Base-by-base conservation (phyloP, 2,888 invertebrate species). In the Aleiodes testaceus region DNA sequence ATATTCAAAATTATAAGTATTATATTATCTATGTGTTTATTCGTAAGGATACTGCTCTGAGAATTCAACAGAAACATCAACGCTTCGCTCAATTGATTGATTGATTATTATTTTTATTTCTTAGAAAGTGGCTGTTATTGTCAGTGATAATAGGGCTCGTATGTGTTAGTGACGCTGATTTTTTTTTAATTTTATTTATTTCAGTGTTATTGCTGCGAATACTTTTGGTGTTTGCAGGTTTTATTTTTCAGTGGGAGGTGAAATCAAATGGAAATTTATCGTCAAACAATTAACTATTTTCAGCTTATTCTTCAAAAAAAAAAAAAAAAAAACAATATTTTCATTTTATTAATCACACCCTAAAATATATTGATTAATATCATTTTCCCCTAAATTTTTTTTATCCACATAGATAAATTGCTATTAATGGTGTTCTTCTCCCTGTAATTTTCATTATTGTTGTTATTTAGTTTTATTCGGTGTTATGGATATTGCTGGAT, bases 11-110 rank as follows among this genome's bases (percentile, higher is more conserved):
- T 66, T 52, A 73, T 59, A 1, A 36, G 36, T 36, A 53, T 52
- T 7, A 72, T 72, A 65, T 45, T 14, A 74, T 68, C 71, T 66
- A 72, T 75, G 70, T 76, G 49, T 63, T 42, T 59, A 59, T 59
- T 36, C 3, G 9, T 59, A 42, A 36, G 36, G 59, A 18, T 59
- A 59, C 42, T 59, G 59, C 18, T 61, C 22, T 55, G 22, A 59
- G 44, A 47, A 36, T n/a, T 49, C 68, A 61, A 30, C 9, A 45
- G 22, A 22, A 20, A 9, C 42, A 18, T 20, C 9, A 55, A 59
- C n/a, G 59, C 59, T 59, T 59, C 55, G 26, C 47, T 67, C 30
- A 45, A 59, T 59, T 36, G 11, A 11, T 2, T 36, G 26, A 59
- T 59, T 36, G 11, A 11, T 2, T 36, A 30, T 45, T 49, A 47